A percentile compares a stretch with the other conserved stretches of the same genome.
These are phyloP conservation scores for Astreopora myriophthalma DNA, from an alignment of 64 coral and sea anemone genomes.

Conservation along the genomic window DNA sequence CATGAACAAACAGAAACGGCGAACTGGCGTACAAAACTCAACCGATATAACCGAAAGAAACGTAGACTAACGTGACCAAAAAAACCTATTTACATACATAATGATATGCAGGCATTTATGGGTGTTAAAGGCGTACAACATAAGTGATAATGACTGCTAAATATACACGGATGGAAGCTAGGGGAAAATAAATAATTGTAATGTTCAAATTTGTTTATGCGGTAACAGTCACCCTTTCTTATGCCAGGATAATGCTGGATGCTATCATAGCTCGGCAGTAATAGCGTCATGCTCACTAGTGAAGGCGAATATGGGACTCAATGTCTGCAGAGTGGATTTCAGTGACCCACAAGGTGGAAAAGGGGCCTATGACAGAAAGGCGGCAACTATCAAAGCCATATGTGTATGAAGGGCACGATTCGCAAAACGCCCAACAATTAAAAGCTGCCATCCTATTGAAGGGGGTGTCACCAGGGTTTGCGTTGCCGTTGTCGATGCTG, in stretches of 20 bases:
- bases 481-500: conserved; percentile 38
- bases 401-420: conserved; percentile 28
- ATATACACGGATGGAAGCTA: too few species aligned
- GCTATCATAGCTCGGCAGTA: background rate
- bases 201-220: too few species aligned
- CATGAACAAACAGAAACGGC: too few species aligned
- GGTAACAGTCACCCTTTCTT: too few species aligned
- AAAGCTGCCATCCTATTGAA: conserved; percentile 1
- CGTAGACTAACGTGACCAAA: too few species aligned
- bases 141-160: too few species aligned
- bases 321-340: conserved; percentile 16
- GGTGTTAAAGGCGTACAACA: too few species aligned
- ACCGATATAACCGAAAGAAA: too few species aligned
- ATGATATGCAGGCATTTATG: too few species aligned
- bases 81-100: too few species aligned
- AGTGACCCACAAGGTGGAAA: conserved; percentile 20
- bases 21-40: too few species aligned
- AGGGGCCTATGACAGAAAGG: conserved; percentile 36
- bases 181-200: too few species aligned
- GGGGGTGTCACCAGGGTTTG: background rate
- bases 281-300: background rate
- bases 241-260: background rate
- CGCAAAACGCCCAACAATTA: conserved; percentile 4
- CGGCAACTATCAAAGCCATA: conserved; percentile 38
- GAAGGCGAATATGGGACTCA: background rate